phyloP scores from a whole-genome alignment of 2,797 vertebrate genomes.

The Stomatorhinus walkeri region DNA sequence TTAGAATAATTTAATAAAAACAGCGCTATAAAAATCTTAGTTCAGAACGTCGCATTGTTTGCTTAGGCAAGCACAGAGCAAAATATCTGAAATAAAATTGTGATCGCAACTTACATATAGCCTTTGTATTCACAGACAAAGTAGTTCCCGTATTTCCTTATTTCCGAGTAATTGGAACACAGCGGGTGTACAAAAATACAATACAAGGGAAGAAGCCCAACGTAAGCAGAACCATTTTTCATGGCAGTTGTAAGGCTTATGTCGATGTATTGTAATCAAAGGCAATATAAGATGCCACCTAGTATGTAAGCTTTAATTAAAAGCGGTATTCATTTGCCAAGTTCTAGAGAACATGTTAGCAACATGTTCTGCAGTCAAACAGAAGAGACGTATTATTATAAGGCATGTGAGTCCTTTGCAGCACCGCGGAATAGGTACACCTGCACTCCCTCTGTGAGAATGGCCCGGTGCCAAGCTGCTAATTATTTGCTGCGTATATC shows the following conservation, averaged over 20 bases:
- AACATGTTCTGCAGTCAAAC: background rate
- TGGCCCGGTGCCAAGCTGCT: background rate
- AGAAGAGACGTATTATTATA: background rate
- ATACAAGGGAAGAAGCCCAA: background rate
- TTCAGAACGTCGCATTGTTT: background rate
- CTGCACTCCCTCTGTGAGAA: background rate
- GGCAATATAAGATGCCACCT: background rate
- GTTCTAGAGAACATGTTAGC: constrained; percentile 6
- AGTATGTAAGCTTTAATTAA: background rate
- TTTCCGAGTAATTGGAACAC: background rate
- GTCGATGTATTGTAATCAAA: background rate
- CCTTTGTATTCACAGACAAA: background rate
- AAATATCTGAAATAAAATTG: background rate
- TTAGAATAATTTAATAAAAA: background rate
- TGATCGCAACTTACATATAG: background rate
- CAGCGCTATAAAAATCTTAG: background rate
- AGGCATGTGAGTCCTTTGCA: background rate
- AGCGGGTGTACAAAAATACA: background rate
- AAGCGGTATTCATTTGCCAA: background rate
- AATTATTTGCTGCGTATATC: constrained; percentile 9
- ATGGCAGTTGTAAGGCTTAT: background rate
- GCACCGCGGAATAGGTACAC: background rate
- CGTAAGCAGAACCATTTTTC: background rate
- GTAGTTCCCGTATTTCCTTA: background rate
- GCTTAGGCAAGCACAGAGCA: background rate